Conservation (phyloP, 2,888 invertebrate genomes). For the Xestia ashworthii region DNA sequence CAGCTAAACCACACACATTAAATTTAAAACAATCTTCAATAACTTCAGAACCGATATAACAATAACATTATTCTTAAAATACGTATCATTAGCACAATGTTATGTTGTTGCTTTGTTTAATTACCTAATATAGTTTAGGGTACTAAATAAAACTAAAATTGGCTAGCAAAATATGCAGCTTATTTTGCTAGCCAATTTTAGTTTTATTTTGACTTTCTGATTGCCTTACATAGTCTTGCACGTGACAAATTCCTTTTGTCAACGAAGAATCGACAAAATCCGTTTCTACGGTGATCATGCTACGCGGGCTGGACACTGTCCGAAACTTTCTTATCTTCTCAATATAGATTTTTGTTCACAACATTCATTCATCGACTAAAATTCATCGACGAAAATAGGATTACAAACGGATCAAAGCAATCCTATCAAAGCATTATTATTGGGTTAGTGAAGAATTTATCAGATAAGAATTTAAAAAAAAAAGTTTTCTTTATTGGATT, state of each 20-base stretch:
- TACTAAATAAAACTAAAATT: neutral
- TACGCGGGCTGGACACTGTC: no score
- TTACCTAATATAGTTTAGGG: neutral
- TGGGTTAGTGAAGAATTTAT: conserved; percentile 33
- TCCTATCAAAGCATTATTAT: conserved; percentile 42
- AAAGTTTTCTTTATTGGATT: neutral
- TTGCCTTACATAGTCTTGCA: neutral
- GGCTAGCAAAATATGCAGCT: neutral
- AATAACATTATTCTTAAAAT: neutral
- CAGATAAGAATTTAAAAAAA: conserved; percentile 5
- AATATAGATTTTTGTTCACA: neutral
- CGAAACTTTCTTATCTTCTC: neutral
- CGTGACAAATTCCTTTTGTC: no score
- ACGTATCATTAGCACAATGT: neutral
- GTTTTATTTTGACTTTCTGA: neutral
- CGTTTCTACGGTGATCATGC: no score
- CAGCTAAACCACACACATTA: neutral
- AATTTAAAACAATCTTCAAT: neutral
- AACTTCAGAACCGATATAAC: neutral
- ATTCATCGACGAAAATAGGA: conserved; percentile 4
- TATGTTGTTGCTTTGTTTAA: neutral
- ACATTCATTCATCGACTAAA: neutral
- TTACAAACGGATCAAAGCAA: conserved; percentile 48
- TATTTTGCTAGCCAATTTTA: no score
- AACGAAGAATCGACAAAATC: no score